A percentile compares a stretch with the other conserved stretches of the same genome.
Conservation (phyloP, 2,797 vertebrate species). For the Threskiornis aethiopicus region DNA sequence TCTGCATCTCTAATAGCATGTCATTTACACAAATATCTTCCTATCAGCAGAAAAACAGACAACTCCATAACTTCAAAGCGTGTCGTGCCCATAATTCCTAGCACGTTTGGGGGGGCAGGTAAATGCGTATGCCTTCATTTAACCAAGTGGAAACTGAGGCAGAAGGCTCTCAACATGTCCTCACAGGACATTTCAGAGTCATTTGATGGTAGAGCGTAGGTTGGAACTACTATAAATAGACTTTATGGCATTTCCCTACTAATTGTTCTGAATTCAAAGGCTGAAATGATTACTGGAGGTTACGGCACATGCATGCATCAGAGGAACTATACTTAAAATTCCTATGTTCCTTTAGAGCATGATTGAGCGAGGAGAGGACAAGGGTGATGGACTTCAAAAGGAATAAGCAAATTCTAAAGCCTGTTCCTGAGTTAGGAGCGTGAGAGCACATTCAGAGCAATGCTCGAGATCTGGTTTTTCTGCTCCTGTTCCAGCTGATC, state of each 20-base stretch:
- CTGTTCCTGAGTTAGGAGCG: neutral
- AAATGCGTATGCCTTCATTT: neutral
- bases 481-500: neutral
- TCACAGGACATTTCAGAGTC: rapidly evolving
- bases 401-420: neutral
- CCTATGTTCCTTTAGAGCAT: neutral
- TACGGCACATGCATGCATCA: neutral
- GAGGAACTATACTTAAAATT: neutral
- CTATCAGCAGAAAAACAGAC: neutral
- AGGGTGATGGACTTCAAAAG: neutral
- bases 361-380: neutral
- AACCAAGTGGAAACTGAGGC: neutral
- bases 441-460: neutral
- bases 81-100: neutral
- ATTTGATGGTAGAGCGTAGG: neutral
- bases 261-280: neutral
- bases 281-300: neutral
- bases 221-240: neutral
- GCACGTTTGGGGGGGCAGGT: neutral
- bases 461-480: neutral
- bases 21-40: neutral
- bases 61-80: neutral
- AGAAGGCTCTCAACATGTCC: neutral
- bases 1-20: neutral
- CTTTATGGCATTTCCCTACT: neutral